Conservation (phyloP, 2,797 vertebrate genomes). For the Apodemus agrarius region DNA sequence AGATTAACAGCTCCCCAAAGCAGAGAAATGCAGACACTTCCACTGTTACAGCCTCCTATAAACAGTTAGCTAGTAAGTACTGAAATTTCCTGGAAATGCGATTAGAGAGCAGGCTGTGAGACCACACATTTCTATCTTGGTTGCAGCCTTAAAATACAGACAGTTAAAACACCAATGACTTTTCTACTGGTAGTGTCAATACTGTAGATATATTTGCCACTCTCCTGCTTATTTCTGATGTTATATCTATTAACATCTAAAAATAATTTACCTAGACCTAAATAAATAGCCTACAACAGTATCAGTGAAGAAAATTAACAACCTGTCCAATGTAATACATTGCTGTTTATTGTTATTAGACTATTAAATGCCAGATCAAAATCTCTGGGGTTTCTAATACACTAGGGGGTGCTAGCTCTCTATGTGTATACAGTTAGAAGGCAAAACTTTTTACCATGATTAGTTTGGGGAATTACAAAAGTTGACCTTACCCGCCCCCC, state of each 20-base stretch:
- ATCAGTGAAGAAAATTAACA: neutral
- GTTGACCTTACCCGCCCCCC: neutral
- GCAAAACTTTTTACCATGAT: conserved; percentile 65
- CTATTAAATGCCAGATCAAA: conserved; percentile 83
- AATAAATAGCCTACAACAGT: conserved; percentile 25
- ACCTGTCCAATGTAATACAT: neutral
- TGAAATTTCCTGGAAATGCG: conserved; percentile 73
- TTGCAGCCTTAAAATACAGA: conserved; percentile 52
- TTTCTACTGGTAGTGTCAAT: conserved; percentile 65
- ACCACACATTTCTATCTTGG: conserved; percentile 58
- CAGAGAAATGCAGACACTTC: conserved; percentile 82
- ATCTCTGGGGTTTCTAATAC: conserved; percentile 85
- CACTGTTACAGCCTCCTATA: conserved; percentile 77
- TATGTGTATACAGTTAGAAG: conserved; percentile 81
- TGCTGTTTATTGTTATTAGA: conserved; percentile 77
- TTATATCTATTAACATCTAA: neutral
- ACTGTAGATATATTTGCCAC: neutral
- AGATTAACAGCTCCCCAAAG: conserved; percentile 84
- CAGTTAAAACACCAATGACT: conserved; percentile 59
- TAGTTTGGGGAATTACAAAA: conserved; percentile 66
- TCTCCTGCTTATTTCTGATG: neutral
- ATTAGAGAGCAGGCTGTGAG: conserved; percentile 60
- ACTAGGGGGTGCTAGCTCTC: conserved; percentile 90
- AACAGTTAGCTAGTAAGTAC: conserved; percentile 79
- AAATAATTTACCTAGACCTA: neutral